Evolutionary conservation across 2,888 invertebrate species (phyloP), one percentile per base, ranked within the genome.

Genomic region (Rhodophaea formosa): DNA sequence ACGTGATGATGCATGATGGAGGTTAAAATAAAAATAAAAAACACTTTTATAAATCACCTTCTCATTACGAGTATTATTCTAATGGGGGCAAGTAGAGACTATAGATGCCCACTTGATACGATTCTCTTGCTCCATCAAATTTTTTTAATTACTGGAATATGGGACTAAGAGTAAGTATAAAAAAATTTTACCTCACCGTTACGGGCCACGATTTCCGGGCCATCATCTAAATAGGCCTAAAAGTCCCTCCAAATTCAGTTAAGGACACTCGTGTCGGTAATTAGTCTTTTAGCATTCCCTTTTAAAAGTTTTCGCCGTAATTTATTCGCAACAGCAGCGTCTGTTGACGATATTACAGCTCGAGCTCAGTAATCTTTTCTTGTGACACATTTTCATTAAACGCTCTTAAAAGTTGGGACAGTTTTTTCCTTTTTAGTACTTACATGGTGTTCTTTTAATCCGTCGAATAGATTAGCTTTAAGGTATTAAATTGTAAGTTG

Each of bases 401-500:
- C 54, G 45, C 53, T 51, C 42, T 56, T 42, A 17, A 52, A 56
- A 65, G 58, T 69, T 60, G 57, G n/a, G 62, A 64, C 68, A 69
- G 52, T 71, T 69, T 70, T 53, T 64, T 67, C 66, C 61, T 62
- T 63, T 68, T 62, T 69, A 74, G 69, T 72, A 74, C 66, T 66
- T 61, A 59, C 62, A 63, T 65, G 68, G 66, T 73, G 69, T 69
- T 64, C 66, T 57, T 57, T 46, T 23, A 56, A 15, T 23, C 32
- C n/a, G 35, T 54, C 49, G n/a, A n/a, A n/a, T n/a, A n/a, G n/a
- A n/a, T n/a, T n/a, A n/a, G n/a, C n/a, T n/a, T n/a, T n/a, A n/a
- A n/a, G n/a, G n/a, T n/a, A n/a, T n/a, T n/a, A n/a, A n/a, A n/a
- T n/a, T n/a, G n/a, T n/a, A n/a, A n/a, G n/a, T n/a, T n/a, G n/a